Base-by-base conservation (phyloP, 92 coral and sea anemone genomes). In the Parazoanthus darwini region DNA sequence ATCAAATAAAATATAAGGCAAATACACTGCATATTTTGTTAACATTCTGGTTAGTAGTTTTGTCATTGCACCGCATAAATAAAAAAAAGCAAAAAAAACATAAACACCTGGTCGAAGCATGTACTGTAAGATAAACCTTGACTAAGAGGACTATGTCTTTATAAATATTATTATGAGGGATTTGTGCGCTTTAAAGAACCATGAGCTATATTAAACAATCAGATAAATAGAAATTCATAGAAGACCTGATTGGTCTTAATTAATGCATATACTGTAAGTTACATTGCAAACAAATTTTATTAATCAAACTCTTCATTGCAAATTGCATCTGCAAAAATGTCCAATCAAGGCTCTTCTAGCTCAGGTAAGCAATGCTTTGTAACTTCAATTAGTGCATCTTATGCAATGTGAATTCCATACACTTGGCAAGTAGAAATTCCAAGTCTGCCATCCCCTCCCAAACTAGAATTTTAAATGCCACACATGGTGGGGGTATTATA, bases 281-380 rank as follows among this genome's bases (percentile, higher is more conserved):
- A 70, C 75, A 70, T 33, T 70, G 48, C 16, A 35, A 7, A 74
- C 50, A 74, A 35, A 74, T 74, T 74, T 74, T 9, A 74, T 74
- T 35, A 74, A 74, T 37, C n/a, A 74, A 74, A 74, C n/a, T 14
- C 79, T 74, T 74, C 79, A 74, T 74, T 74, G 79, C 79, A 74
- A 50, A 74, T 74, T 74, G 79, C 79, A 74, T 74, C 48, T 74
- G n/a, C 48, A 74, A 74, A 74, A 10, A 74, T 74, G 48, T 74
- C 79, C 48, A 74, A 74, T 15, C 23, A 36, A 74, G n/a, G n/a
- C 79, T 74, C 79, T 74, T 48, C 79, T 74, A 74, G 3, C 5
- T 74, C 79, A 74, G 48, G 79, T 74, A 74, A 74, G 79, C 44
- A 74, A 74, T 2, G 23, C 79, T 74, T 70, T 70, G 75, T 70